These are phyloP conservation scores for Halcyon leucocephala DNA, from an alignment of 2,797 vertebrate genomes.

Conservation along the genomic window DNA sequence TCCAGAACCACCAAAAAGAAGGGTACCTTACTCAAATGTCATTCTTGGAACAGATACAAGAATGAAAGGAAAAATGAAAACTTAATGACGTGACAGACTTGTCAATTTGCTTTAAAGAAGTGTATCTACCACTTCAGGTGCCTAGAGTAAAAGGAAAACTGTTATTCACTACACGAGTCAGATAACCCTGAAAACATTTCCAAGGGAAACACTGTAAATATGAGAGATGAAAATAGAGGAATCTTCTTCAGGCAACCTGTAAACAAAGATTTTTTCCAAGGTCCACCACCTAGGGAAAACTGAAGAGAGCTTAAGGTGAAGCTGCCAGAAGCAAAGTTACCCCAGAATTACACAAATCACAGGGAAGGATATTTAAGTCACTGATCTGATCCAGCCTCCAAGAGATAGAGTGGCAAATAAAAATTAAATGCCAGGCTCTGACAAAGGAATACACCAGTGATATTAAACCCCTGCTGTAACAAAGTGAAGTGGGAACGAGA, in stretches of 20 bases:
- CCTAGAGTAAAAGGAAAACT: background rate
- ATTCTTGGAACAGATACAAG: background rate
- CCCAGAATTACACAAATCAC: background rate
- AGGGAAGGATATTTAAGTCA: background rate
- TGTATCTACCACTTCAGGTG: background rate
- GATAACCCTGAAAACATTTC: background rate
- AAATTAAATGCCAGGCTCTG: background rate
- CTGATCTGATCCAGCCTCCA: background rate
- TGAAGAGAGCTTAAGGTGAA: background rate
- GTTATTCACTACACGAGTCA: background rate
- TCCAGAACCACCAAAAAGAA: background rate
- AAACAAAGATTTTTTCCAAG: slow-evolving; percentile 8
- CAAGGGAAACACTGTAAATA: background rate
- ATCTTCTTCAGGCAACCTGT: background rate
- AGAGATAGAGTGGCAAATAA: background rate
- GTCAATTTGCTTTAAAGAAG: background rate
- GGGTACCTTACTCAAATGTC: background rate
- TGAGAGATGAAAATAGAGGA: background rate
- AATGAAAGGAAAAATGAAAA: background rate
- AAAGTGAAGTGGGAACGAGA: background rate
- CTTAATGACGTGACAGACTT: background rate
- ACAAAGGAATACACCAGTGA: background rate
- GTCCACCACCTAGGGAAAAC: background rate
- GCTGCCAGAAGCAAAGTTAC: background rate
- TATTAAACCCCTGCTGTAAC: background rate